Evolutionary conservation across 1,140 invertebrate genomes (phyloP), one percentile per base, ranked within the genome.

Genomic region (Drosophila navojoa): DNA sequence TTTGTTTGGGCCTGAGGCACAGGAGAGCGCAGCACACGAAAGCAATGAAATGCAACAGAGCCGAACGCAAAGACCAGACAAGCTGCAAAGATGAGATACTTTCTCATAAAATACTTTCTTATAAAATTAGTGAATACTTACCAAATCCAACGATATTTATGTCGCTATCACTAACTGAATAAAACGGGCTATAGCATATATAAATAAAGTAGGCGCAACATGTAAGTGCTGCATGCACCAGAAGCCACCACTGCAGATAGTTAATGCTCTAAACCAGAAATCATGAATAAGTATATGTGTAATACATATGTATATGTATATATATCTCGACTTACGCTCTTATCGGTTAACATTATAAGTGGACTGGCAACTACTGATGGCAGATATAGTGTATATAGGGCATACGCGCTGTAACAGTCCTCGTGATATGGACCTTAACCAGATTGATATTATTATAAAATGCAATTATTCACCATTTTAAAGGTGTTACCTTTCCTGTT

Each of bases 191-290:
- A 44, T 76, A 60, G 10, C 70, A 72, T 22, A 15, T n/a, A 16
- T 57, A 66, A 1, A n/a, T n/a, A 2, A 50, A 53, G 4, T 25
- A 71, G 19, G 42, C 49, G 29, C 22, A 54, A 38, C 40, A 60
- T 4, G 50, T 47, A 13, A 55, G 15, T 19, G 29, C 3, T 1
- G 27, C 25, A 6, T 72, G 40, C 11, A 55, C 22, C 0, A 62
- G n/a, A 7, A 72, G 55, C 63, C 70, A 79, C 75, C 75, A 63
- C 40, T 67, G 49, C 44, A 76, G 32, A 16, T 67, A 72, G 57
- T 27, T 50, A 7, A 40, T 29, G 32, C 60, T 71, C 73, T 76
- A 13, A 2, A n/a, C 0, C 19, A 11, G 32, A 1, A 13, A 10
- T 38, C 4, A 40, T 27, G 3, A 25, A 11, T 10, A 5, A 29